These are phyloP conservation scores for Poeciliopsis infans DNA, from an alignment of 2,797 vertebrate species.

Conservation along the genomic window DNA sequence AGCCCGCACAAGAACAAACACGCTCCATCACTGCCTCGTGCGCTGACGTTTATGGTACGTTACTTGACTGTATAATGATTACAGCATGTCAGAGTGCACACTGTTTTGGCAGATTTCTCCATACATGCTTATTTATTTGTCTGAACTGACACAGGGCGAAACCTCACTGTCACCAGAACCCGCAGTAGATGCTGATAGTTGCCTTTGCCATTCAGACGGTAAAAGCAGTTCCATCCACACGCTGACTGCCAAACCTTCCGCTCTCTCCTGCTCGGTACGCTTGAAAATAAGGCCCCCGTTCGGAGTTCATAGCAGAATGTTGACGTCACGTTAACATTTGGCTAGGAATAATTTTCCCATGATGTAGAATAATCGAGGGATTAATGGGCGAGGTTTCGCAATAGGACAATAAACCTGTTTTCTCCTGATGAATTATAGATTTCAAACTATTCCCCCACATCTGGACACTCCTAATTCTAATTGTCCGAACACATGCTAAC, in stretches of 20 bases:
- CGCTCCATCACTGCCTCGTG: slow-evolving; percentile 64
- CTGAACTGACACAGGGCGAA: slow-evolving; percentile 48
- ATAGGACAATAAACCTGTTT: slow-evolving; percentile 23
- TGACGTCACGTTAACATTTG: slow-evolving; percentile 48
- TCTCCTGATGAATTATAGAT: slow-evolving; percentile 31
- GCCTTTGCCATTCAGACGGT: slow-evolving; percentile 9
- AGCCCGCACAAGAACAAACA: slow-evolving; percentile 67
- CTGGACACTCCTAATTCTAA: slow-evolving; percentile 11
- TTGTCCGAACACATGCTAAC: slow-evolving; percentile 2
- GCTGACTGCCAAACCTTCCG: slow-evolving; percentile 47
- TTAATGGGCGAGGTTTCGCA: slow-evolving; percentile 35
- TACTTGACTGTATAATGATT: slow-evolving; percentile 75
- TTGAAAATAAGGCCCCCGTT: slow-evolving; percentile 51
- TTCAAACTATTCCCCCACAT: slow-evolving; percentile 25
- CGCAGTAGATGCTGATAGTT: slow-evolving; percentile 17
- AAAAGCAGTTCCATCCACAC: slow-evolving; percentile 48
- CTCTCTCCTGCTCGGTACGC: slow-evolving; percentile 21
- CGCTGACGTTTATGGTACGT: slow-evolving; percentile 69
- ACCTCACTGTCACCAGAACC: slow-evolving; percentile 31
- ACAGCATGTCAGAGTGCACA: slow-evolving; percentile 60
- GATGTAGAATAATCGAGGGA: slow-evolving; percentile 37
- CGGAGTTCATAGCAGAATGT: slow-evolving; percentile 43
- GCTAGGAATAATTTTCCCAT: slow-evolving; percentile 30
- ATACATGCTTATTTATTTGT: slow-evolving; percentile 73
- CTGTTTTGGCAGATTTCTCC: slow-evolving; percentile 65